Percentiles rank a stretch among this genome's conserved stretches.
Evolutionary conservation across 2,797 vertebrate species (phyloP).

Genomic region (Sphenopsis melanotis): DNA sequence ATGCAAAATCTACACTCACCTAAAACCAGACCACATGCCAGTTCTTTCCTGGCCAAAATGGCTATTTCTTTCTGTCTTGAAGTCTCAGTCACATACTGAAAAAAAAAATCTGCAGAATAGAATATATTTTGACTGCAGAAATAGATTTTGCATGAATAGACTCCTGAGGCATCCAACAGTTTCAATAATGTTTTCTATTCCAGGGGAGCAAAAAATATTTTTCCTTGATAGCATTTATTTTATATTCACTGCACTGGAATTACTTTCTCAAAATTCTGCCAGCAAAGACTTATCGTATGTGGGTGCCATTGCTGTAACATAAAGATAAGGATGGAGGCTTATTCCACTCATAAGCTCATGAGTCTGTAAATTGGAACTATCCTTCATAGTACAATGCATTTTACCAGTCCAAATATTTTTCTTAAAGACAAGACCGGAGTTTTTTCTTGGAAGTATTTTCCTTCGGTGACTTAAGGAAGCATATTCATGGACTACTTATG

Average conservation of each 20-base stretch:
- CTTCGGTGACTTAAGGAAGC: slow-evolving; percentile 47
- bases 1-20: slow-evolving; percentile 54
- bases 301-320: slow-evolving; percentile 77
- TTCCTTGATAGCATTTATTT: slow-evolving; percentile 78
- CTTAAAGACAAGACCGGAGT: slow-evolving; percentile 65
- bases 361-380: slow-evolving; percentile 77
- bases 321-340: slow-evolving; percentile 79
- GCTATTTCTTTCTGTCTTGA: slow-evolving; percentile 65
- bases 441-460: slow-evolving; percentile 58
- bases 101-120: slow-evolving; percentile 67
- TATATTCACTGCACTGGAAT: slow-evolving; percentile 78
- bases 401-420: slow-evolving; percentile 68
- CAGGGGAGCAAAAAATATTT: slow-evolving; percentile 75
- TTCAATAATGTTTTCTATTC: slow-evolving; percentile 80
- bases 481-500: slow-evolving; percentile 37
- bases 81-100: slow-evolving; percentile 60
- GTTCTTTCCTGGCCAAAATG: slow-evolving; percentile 57
- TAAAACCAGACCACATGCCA: slow-evolving; percentile 59
- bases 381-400: slow-evolving; percentile 75
- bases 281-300: slow-evolving; percentile 77
- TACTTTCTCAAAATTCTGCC: slow-evolving; percentile 79
- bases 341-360: slow-evolving; percentile 73
- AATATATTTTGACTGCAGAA: slow-evolving; percentile 75
- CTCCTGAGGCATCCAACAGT: slow-evolving; percentile 76
- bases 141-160: slow-evolving; percentile 75